A percentile compares a stretch with the other conserved stretches of the same genome.
Conservation (phyloP, 2,797 vertebrate genomes). For the Cyclopterus lumpus region DNA sequence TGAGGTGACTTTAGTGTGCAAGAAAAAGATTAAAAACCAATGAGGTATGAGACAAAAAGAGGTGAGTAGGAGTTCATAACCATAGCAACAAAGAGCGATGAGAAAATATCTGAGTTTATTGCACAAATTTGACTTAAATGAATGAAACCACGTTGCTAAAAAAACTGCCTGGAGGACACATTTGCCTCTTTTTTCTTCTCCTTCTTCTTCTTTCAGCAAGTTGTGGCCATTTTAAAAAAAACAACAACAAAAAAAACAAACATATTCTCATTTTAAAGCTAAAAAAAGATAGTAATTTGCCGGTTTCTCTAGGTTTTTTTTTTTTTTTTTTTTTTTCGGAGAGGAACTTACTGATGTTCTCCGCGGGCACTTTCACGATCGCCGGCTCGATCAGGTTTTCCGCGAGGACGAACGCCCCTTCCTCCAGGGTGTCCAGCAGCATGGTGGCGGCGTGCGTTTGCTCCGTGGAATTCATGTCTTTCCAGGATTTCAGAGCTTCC, state of each 20-base stretch:
- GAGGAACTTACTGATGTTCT: slow-evolving; percentile 93
- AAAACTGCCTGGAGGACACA: slow-evolving; percentile 60
- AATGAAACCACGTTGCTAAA: slow-evolving; percentile 67
- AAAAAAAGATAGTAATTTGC: no score
- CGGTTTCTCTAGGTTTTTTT: slow-evolving; percentile 16
- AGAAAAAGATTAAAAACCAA: slow-evolving; percentile 77
- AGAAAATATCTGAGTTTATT: slow-evolving; percentile 63
- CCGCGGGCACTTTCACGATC: slow-evolving; percentile 95
- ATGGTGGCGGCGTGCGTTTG: slow-evolving; percentile 97
- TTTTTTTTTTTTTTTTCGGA: background rate
- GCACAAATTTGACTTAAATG: slow-evolving; percentile 68
- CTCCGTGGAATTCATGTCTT: slow-evolving; percentile 98
- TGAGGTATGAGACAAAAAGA: slow-evolving; percentile 69
- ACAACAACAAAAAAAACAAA: no score
- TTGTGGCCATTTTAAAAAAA: slow-evolving; percentile 12
- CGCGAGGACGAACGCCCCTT: slow-evolving; percentile 97
- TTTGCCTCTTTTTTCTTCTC: slow-evolving; percentile 8
- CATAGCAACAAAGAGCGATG: slow-evolving; percentile 70
- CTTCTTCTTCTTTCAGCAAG: slow-evolving; percentile 8
- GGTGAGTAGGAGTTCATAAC: slow-evolving; percentile 61
- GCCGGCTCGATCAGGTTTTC: slow-evolving; percentile 98
- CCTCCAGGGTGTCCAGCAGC: slow-evolving; percentile 97
- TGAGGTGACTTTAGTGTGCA: slow-evolving; percentile 68
- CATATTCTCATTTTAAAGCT: slow-evolving; percentile 1
- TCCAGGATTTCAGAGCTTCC: slow-evolving; percentile 98